Percentiles rank a stretch among this genome's conserved stretches.
Evolutionary conservation across 1,140 invertebrate genomes (phyloP).

Genomic region (Saccostrea cuccullata): DNA sequence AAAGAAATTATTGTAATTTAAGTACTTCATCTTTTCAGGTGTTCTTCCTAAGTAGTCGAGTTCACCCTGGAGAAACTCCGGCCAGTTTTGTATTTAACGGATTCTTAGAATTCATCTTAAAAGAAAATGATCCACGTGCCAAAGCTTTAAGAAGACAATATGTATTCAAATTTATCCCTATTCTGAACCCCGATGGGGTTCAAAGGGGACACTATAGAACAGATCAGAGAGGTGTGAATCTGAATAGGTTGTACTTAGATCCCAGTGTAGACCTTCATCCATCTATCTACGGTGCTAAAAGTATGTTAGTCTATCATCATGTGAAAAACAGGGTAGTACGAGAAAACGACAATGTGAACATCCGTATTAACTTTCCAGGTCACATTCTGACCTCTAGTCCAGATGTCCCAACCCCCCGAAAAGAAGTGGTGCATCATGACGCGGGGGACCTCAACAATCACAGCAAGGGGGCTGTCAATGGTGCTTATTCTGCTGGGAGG

Average conservation of each 20-base stretch:
- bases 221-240: conserved; percentile 84
- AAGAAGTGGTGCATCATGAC: not conserved
- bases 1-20: not conserved
- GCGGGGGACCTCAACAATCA: conserved; percentile 28
- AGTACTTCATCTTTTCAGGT: conserved; percentile 69
- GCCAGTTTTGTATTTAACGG: conserved; percentile 79
- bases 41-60: conserved; percentile 77
- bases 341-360: conserved; percentile 58
- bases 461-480: conserved; percentile 42
- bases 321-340: conserved; percentile 66
- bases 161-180: conserved; percentile 95
- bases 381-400: conserved; percentile 58
- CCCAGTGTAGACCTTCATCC: conserved; percentile 76
- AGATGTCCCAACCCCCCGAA: conserved; percentile 22
- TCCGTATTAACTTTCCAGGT: conserved; percentile 70
- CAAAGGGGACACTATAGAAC: conserved; percentile 93
- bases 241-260: conserved; percentile 78
- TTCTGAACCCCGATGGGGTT: conserved; percentile 96
- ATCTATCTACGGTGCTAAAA: conserved; percentile 79
- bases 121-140: conserved; percentile 76
- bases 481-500: conserved; percentile 42
- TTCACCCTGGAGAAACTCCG: conserved; percentile 79
- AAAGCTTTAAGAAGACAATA: conserved; percentile 83
- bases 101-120: conserved; percentile 78
- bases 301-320: conserved; percentile 78